Conservation (phyloP, 2,888 invertebrate genomes). For the Drosophila meridionalis region DNA sequence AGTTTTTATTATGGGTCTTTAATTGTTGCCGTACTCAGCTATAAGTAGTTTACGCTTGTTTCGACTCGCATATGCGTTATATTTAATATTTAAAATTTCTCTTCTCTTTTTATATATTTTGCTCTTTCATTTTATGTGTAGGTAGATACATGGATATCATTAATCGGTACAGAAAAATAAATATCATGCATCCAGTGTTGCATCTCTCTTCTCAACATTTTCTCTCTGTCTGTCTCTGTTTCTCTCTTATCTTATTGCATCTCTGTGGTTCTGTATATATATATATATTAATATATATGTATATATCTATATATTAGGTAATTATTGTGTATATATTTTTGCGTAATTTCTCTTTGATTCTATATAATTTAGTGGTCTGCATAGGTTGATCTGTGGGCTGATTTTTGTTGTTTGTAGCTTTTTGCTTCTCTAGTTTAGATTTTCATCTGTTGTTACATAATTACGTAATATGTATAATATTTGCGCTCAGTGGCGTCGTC, state of each 20-base stretch:
- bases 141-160: conserved; percentile 45
- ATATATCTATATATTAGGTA: conserved; percentile 38
- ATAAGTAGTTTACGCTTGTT: conserved; percentile 29
- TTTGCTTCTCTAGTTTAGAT: conserved; percentile 38
- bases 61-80: conserved; percentile 22
- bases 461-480: conserved; percentile 33
- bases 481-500: conserved; percentile 38
- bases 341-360: conserved; percentile 32
- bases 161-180: conserved; percentile 72
- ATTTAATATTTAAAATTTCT: conserved; percentile 34
- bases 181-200: conserved; percentile 47
- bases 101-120: conserved; percentile 15
- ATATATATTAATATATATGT: conserved; percentile 26
- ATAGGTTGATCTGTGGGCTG: conserved; percentile 69
- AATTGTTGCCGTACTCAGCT: conserved; percentile 47
- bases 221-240: conserved; percentile 29
- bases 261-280: conserved; percentile 30
- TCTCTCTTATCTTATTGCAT: conserved; percentile 28
- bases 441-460: conserved; percentile 39
- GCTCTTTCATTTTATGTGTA: neutral
- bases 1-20: conserved; percentile 59
- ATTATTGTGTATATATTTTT: conserved; percentile 45
- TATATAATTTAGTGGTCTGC: conserved; percentile 42
- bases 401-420: conserved; percentile 29
- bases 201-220: conserved; percentile 11